A percentile compares a stretch with the other conserved stretches of the same genome.
phyloP scores from a whole-genome alignment of 1,140 invertebrate genomes.

The Andrena cerasifolii region DNA sequence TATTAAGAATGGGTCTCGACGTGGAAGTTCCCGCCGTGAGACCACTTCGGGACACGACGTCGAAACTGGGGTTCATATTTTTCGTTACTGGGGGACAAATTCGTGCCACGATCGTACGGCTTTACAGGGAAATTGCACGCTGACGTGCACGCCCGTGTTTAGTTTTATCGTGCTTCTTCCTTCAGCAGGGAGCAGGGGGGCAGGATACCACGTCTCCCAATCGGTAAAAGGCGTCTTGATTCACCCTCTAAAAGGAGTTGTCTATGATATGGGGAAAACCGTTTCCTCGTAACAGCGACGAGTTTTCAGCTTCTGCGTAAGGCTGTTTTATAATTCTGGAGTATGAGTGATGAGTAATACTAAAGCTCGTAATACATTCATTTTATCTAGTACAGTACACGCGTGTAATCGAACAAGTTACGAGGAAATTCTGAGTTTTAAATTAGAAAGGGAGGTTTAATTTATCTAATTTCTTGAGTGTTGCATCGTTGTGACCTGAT shows the following conservation, averaged over 20 bases:
- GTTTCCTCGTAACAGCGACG: not conserved
- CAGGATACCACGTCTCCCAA: not conserved
- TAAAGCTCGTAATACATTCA: no score
- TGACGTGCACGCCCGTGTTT: not conserved
- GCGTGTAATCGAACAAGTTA: no score
- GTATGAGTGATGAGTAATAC: no score
- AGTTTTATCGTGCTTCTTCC: not conserved
- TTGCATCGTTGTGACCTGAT: no score
- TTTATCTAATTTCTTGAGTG: no score
- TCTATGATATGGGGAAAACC: no score
- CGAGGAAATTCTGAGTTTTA: no score
- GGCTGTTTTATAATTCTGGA: no score
- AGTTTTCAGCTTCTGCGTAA: not conserved
- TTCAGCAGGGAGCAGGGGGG: not conserved
- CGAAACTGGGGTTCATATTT: slow-evolving; percentile 1
- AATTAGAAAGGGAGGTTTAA: no score
- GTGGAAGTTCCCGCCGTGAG: not conserved
- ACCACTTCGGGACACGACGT: no score
- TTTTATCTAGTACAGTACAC: no score
- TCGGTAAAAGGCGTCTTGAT: not conserved
- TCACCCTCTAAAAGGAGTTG: not conserved
- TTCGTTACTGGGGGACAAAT: slow-evolving; percentile 12
- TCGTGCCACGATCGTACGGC: not conserved
- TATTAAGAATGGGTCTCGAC: slow-evolving; percentile 6
- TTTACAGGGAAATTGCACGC: not conserved